Conservation (phyloP, 2,113 vertebrate species). For the Cyanocitta stelleri region DNA sequence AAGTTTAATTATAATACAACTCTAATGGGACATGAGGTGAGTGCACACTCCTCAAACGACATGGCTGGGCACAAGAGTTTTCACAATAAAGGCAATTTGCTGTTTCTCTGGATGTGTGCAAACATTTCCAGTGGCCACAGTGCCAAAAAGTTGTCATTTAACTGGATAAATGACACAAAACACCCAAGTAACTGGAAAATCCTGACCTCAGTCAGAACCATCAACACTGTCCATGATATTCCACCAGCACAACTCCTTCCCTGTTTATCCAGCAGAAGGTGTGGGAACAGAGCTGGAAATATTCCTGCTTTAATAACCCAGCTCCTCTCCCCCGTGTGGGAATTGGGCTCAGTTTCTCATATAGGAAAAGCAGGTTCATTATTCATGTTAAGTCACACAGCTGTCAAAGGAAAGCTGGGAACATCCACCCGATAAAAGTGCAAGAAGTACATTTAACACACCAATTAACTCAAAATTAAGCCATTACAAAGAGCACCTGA, state of each 20-base stretch:
- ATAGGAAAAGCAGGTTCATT: background rate
- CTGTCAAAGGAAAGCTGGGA: background rate
- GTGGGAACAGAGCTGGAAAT: background rate
- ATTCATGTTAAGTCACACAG: background rate
- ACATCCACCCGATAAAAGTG: background rate
- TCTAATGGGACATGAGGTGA: background rate
- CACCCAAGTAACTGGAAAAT: background rate
- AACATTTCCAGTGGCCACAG: background rate
- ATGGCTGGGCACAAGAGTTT: background rate
- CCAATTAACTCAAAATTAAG: background rate
- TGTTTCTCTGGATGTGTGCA: background rate
- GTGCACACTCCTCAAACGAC: background rate
- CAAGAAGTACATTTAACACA: background rate
- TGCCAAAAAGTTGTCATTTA: background rate
- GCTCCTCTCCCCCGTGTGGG: background rate
- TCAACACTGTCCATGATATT: fast-evolving
- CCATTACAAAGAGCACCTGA: background rate
- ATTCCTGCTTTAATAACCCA: background rate
- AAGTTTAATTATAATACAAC: background rate
- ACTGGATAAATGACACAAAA: background rate
- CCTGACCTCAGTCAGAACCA: background rate
- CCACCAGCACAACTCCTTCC: background rate
- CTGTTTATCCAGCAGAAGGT: background rate
- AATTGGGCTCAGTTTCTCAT: background rate
- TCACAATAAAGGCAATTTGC: background rate